Evolutionary conservation across 2,888 invertebrate species (phyloP), one percentile per base, ranked within the genome.

Genomic region (Mythimna pallens): DNA sequence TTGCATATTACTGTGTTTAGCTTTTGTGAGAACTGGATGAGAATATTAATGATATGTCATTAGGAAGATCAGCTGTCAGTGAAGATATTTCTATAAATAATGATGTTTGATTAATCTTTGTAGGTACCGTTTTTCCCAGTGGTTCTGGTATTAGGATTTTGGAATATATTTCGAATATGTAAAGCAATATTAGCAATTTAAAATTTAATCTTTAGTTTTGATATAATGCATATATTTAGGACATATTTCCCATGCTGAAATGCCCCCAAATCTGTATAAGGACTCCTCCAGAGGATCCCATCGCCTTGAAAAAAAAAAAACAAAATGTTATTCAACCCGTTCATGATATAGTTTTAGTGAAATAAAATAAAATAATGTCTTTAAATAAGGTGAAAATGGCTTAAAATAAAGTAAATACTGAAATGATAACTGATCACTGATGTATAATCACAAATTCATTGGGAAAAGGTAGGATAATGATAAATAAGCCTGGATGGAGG

Each of bases 1-100:
- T 83, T 84, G 76, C 69, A 73, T 86, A 65, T 73, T 50, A 66
- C 70, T 55, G 65, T 69, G 65, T 76, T 82, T 70, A 73, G 55
- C 36, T 30, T 64, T 81, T 84, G 71, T 88, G 89, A 84, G 89
- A 86, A 86, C 65, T 43, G 9, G 34, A 20, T 70, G 54, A 65
- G 3, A 66, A 66, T 78, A 80, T 86, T 84, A 86, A 83, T 77
- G 78, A 70, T 77, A 47, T 50, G 54, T 81, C 84, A 85, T 84
- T 82, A 85, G 69, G 30, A 30, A 61, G 65, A 71, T 72, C 75
- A 74, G 75, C 78, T 83, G 79, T 78, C 72, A 40, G 40, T 59
- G 0, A 34, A n/a, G 14, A 36, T 63, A 50, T 30, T 65, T 20
- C 34, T n/a, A 9, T 50, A 72, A 63, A 40, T 63, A 3, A 22